Evolutionary conservation across 2,113 vertebrate genomes (phyloP), one percentile per base, ranked within the genome.

Genomic region (Calyptomena viridis): DNA sequence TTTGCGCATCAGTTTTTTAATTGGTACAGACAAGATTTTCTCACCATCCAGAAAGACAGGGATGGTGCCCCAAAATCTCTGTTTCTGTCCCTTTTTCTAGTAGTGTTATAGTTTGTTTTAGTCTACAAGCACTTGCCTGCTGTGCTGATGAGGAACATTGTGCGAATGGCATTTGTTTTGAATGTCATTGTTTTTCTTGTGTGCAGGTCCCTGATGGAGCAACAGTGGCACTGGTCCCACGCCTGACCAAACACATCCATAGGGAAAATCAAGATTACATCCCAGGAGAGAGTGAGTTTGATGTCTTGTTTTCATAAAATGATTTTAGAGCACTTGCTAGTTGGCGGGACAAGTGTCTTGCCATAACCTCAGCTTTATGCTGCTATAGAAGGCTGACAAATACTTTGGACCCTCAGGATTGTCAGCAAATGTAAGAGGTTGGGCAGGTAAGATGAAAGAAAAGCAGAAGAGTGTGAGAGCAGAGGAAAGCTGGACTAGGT

Each of bases 231-330:
- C 97, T 99, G 19, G 99, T 99, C 30, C 99, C 99, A 82, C 99
- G 99, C 25, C 98, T 99, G 96, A 99, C 98, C 93, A 99, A 99
- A 94, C 99, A 99, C 56, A 98, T 99, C 92, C 99, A 99, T 84
- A 98, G 99, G 78, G 99, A 99, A 97, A 99, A 98, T 98, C 99
- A 99, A 33, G 99, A 99, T 95, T 99, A 99, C 46, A 97, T 99
- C 60, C 98, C 99, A 40, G 99, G 99, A 98, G 99, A 99, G 95
- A 99, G 99, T 99, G 95, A 99, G 99, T 99, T 37, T 58, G 23
- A 58, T 47, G 33, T 35, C 68, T 47, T 52, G 8, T 69, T 84
- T 49, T 89, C 47, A 22, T 62, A 14, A 73, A 82, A 42, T 42
- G 2, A 67, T 47, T 84, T 78, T 13, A 46, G 21, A 89, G n/a